Percentiles rank a stretch among this genome's conserved stretches.
Conservation (phyloP, 2,113 vertebrate genomes). For the Platanista minor region DNA sequence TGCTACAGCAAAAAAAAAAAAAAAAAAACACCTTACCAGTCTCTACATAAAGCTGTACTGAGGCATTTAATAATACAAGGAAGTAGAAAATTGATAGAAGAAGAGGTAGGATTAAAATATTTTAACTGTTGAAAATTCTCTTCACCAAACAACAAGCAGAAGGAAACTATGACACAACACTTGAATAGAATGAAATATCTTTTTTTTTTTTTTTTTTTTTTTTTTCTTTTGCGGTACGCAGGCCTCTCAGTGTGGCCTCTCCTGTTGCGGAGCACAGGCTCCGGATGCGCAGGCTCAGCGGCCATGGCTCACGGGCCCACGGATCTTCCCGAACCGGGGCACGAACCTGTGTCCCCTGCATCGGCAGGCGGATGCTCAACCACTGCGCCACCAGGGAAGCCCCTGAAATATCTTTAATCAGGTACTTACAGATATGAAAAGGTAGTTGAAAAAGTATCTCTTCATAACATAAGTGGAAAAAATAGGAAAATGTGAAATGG, state of each 20-base stretch:
- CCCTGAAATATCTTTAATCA: background rate
- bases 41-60: background rate
- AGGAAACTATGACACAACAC: background rate
- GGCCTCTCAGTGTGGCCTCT: no score
- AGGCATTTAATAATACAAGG: background rate
- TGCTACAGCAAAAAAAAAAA: background rate
- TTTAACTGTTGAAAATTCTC: background rate
- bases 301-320: no score
- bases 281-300: no score
- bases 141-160: background rate
- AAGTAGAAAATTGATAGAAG: background rate
- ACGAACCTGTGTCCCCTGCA: no score
- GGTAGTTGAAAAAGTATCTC: background rate
- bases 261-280: no score
- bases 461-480: background rate
- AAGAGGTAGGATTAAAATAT: background rate
- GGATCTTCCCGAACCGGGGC: no score
- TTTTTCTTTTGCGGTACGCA: no score
- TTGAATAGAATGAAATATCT: background rate
- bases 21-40: background rate
- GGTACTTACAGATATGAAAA: background rate
- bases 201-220: background rate
- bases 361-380: no score
- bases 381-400: no score
- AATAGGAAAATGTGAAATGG: background rate